These are phyloP conservation scores for Megalurothrips usitatus DNA, from an alignment of 2,888 invertebrate genomes.

Conservation along the genomic window DNA sequence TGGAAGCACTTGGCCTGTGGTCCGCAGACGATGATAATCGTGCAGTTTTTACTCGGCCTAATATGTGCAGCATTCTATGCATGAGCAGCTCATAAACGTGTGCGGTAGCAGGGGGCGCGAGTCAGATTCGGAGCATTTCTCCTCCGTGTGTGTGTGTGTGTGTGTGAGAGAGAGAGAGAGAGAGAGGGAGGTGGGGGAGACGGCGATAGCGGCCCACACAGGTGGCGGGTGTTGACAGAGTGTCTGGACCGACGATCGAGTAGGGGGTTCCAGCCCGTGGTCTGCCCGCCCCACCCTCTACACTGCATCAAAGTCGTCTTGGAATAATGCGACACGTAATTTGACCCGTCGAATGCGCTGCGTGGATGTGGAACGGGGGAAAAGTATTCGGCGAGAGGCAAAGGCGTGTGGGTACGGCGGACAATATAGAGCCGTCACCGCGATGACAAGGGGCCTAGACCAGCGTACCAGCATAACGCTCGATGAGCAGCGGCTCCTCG, in stretches of 20 bases:
- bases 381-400: too few species aligned
- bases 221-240: slow-evolving; percentile 23
- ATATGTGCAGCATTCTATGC: too few species aligned
- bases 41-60: too few species aligned
- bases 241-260: slow-evolving; percentile 19
- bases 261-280: not conserved
- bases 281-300: too few species aligned
- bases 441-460: not conserved
- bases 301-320: too few species aligned
- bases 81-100: too few species aligned
- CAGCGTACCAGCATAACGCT: not conserved
- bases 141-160: not conserved
- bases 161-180: not conserved
- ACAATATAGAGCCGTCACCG: not conserved
- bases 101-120: too few species aligned
- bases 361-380: not conserved
- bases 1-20: too few species aligned
- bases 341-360: not conserved
- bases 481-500: too few species aligned
- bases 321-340: too few species aligned
- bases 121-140: too few species aligned
- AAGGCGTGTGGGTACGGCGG: not conserved
- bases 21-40: too few species aligned
- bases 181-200: not conserved
- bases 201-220: not conserved